Percentiles rank a stretch among this genome's conserved stretches.
Evolutionary conservation across 2,113 vertebrate genomes (phyloP).

Genomic region (Trachemys scripta): DNA sequence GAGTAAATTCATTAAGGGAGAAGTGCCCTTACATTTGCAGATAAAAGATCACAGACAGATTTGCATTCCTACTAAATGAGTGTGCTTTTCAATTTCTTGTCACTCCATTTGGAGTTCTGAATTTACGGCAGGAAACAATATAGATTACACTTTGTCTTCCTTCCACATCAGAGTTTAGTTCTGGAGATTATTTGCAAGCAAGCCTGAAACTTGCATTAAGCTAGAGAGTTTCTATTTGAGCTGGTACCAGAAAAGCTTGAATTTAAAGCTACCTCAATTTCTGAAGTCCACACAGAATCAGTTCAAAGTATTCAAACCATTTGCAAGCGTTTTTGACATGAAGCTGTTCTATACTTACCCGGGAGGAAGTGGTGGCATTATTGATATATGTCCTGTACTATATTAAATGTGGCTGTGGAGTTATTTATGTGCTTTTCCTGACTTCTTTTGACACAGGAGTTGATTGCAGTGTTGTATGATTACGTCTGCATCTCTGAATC

Average conservation of each 20-base stretch:
- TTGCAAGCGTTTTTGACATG: not conserved
- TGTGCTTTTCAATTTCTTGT: not conserved
- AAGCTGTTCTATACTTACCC: slow-evolving; percentile 75
- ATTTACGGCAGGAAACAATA: slow-evolving; percentile 38
- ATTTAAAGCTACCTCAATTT: not conserved
- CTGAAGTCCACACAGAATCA: not conserved
- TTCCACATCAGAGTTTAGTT: not conserved
- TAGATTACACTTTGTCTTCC: not conserved
- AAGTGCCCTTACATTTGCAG: not conserved
- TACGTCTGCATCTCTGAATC: slow-evolving; percentile 71
- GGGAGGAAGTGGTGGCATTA: slow-evolving; percentile 55
- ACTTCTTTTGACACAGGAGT: slow-evolving; percentile 62
- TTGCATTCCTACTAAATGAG: not conserved
- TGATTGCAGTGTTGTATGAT: slow-evolving; percentile 54
- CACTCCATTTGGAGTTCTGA: not conserved
- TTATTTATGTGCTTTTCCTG: slow-evolving; percentile 5
- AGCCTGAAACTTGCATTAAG: not conserved
- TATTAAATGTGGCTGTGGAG: slow-evolving; percentile 3
- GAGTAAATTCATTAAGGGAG: not conserved
- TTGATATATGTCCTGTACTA: slow-evolving; percentile 55
- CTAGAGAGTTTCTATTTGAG: not conserved
- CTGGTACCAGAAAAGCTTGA: not conserved
- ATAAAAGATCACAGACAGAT: not conserved
- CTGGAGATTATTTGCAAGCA: not conserved
- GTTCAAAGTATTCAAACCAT: not conserved